phyloP scores from a whole-genome alignment of 2,797 vertebrate species.

The Decapterus maruadsi region DNA sequence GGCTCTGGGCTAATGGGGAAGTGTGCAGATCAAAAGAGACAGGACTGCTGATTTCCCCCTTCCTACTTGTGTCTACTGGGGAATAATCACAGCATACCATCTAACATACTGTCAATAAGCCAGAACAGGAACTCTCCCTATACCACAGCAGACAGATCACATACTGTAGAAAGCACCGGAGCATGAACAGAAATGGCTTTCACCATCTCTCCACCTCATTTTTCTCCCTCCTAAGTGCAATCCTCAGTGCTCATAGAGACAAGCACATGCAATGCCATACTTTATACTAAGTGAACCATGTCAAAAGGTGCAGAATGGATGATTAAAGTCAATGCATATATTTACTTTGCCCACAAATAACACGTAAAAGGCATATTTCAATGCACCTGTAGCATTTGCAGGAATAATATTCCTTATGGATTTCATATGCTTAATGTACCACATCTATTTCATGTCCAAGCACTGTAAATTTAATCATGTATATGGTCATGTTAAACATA shows the following conservation, averaged over 20 bases:
- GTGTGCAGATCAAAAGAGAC: slow-evolving; percentile 59
- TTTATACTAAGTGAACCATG: slow-evolving; percentile 33
- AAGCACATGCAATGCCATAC: slow-evolving; percentile 34
- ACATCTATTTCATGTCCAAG: background rate
- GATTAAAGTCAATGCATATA: slow-evolving; percentile 19
- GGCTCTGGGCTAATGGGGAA: slow-evolving; percentile 48
- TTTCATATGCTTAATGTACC: background rate
- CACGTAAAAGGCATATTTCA: slow-evolving; percentile 6
- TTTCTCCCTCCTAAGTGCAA: slow-evolving; percentile 51
- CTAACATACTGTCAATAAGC: slow-evolving; percentile 81
- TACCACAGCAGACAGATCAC: slow-evolving; percentile 66
- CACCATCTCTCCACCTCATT: slow-evolving; percentile 23
- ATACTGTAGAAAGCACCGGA: slow-evolving; percentile 65
- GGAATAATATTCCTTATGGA: background rate
- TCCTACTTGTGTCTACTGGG: slow-evolving; percentile 55
- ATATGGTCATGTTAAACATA: background rate
- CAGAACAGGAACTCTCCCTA: slow-evolving; percentile 59
- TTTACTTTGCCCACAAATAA: slow-evolving; percentile 25
- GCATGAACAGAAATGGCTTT: slow-evolving; percentile 74
- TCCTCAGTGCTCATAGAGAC: slow-evolving; percentile 40
- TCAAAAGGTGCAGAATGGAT: slow-evolving; percentile 31
- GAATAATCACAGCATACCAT: slow-evolving; percentile 74
- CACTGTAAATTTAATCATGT: background rate
- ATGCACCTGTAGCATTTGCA: slow-evolving; percentile 35
- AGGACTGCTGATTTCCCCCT: slow-evolving; percentile 68